A percentile compares a stretch with the other conserved stretches of the same genome.
Evolutionary conservation across 2,113 vertebrate species (phyloP).

Genomic region (Chionis minor): DNA sequence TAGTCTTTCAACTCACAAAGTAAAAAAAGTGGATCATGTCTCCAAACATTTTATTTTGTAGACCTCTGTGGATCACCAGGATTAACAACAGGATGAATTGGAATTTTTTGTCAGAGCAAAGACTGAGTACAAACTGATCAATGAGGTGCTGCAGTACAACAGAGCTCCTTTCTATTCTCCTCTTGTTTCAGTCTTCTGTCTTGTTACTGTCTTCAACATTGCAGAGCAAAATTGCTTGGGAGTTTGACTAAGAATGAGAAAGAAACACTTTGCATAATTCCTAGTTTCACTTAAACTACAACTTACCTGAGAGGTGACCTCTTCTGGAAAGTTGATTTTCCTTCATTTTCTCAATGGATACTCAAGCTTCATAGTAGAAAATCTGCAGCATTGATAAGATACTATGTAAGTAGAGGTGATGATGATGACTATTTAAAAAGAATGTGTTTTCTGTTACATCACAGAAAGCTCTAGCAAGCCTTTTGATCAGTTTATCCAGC

Average conservation of each 20-base stretch:
- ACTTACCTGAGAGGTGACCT: neutral
- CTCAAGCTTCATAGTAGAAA: neutral
- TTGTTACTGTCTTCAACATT: neutral
- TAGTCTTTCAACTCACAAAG: neutral
- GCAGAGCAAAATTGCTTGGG: neutral
- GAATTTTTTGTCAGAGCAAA: neutral
- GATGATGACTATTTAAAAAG: neutral
- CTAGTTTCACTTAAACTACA: neutral
- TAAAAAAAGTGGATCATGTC: neutral
- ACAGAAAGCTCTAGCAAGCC: neutral
- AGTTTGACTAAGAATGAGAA: neutral
- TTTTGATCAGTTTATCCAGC: neutral
- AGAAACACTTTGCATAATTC: neutral
- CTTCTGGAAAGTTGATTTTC: neutral
- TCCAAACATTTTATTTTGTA: neutral
- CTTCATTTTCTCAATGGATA: neutral
- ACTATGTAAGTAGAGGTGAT: neutral
- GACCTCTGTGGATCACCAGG: neutral
- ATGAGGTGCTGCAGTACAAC: neutral
- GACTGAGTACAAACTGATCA: neutral
- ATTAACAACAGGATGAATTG: neutral
- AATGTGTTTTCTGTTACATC: neutral
- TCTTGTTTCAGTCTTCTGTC: neutral
- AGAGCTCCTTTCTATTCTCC: neutral
- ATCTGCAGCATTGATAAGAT: neutral